Conservation (phyloP, 1,140 invertebrate species). For the Drosophila repletoides region DNA sequence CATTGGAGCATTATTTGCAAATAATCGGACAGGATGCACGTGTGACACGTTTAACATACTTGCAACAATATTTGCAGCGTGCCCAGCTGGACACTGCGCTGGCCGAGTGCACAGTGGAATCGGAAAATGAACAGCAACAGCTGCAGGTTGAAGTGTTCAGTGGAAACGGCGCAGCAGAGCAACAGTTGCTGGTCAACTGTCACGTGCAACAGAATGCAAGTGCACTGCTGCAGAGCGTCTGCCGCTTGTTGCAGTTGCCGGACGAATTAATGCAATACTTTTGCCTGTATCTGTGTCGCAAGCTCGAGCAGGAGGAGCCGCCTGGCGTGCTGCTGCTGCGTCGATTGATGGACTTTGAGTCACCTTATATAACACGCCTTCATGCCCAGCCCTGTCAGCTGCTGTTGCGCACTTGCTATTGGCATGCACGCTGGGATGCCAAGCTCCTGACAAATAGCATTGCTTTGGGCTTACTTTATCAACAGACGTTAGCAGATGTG, state of each 20-base stretch:
- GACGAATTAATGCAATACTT: conserved; percentile 92
- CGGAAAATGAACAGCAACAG: conserved; percentile 82
- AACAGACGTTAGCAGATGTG: conserved; percentile 93
- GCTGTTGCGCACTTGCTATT: conserved; percentile 92
- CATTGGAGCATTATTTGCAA: conserved; percentile 97
- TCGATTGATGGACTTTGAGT: conserved; percentile 97
- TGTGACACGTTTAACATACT: conserved; percentile 89
- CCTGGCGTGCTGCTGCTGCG: conserved; percentile 90
- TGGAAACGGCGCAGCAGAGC: conserved; percentile 88
- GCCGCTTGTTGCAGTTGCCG: conserved; percentile 89
- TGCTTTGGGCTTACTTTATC: conserved; percentile 93
- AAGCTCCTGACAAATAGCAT: conserved; percentile 91
- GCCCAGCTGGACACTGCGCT: conserved; percentile 94
- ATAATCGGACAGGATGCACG: conserved; percentile 93
- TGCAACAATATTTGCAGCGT: conserved; percentile 93
- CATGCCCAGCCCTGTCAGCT: conserved; percentile 86
- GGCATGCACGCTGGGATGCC: conserved; percentile 93
- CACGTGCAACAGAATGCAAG: conserved; percentile 92
- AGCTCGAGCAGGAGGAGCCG: conserved; percentile 87
- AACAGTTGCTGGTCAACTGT: conserved; percentile 91
- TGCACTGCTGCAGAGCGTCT: conserved; percentile 91
- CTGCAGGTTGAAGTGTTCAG: conserved; percentile 52
- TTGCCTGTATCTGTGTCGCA: conserved; percentile 92
- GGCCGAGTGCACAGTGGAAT: conserved; percentile 90
- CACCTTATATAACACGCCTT: conserved; percentile 93